phyloP scores from a whole-genome alignment of 2,113 vertebrate genomes.

The Phylloscopus whistleri region DNA sequence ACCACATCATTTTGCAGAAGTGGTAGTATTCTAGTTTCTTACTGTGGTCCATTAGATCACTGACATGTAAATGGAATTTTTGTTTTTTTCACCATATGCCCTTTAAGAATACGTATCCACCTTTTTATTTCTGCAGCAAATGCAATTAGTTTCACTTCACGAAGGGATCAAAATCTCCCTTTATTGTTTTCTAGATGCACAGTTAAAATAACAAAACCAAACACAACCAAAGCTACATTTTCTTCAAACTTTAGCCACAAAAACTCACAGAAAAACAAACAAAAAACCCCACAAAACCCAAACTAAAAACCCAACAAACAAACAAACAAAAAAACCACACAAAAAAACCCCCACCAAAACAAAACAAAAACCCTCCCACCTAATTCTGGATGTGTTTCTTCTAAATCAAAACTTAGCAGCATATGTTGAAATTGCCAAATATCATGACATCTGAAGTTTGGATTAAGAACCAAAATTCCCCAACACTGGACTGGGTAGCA shows the following conservation, averaged over 20 bases:
- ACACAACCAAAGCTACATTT: conserved; percentile 1
- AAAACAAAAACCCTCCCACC: too few species aligned
- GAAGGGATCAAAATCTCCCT: conserved; percentile 50
- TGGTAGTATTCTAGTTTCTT: conserved; percentile 23
- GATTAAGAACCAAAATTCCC: neutral
- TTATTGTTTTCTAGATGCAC: neutral
- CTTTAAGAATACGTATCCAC: conserved; percentile 49
- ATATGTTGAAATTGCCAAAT: neutral
- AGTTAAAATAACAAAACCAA: conserved; percentile 43
- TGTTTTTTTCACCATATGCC: neutral
- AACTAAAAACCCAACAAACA: too few species aligned
- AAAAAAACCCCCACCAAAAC: too few species aligned
- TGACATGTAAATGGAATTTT: conserved; percentile 51
- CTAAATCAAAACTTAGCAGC: neutral
- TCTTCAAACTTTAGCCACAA: neutral
- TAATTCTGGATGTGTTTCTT: neutral
- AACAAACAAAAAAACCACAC: neutral
- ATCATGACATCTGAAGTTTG: neutral
- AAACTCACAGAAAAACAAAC: neutral
- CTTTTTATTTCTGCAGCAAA: neutral
- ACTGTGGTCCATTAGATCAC: neutral
- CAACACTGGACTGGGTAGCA: neutral
- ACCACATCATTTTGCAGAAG: conserved; percentile 26
- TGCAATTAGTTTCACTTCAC: conserved; percentile 54
- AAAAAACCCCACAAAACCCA: too few species aligned